Conservation (phyloP, 35 echinoderm and acorn worm species). For the Ptychodera flava region DNA sequence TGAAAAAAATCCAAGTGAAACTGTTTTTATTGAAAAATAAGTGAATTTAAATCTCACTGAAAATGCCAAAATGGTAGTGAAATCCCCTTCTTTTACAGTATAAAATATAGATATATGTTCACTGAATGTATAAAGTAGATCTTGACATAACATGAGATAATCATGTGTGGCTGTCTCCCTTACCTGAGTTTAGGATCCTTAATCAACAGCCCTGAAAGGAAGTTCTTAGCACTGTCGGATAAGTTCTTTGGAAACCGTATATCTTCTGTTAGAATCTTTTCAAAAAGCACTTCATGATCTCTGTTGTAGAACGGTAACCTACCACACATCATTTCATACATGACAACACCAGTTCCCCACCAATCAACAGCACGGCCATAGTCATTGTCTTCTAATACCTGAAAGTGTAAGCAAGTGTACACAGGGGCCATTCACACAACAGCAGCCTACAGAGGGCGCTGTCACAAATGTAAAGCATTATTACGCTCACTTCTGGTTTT, state of each 20-base stretch:
- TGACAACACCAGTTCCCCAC: constrained; percentile 98
- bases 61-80: no score
- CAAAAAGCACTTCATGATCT: constrained; percentile 94
- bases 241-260: constrained; percentile 81
- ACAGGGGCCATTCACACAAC: not conserved
- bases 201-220: constrained; percentile 63
- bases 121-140: no score
- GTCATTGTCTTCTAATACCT: constrained; percentile 97
- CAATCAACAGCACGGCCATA: constrained; percentile 97
- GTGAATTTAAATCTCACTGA: no score
- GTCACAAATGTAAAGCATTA: no score
- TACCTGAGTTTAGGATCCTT: constrained; percentile 90
- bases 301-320: constrained; percentile 90
- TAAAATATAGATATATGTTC: no score
- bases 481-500: no score
- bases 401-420: no score
- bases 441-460: not conserved
- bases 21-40: no score
- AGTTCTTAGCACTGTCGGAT: constrained; percentile 41
- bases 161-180: no score
- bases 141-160: no score
- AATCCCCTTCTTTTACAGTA: no score
- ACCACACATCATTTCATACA: constrained; percentile 99
- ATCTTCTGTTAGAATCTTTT: constrained; percentile 76
- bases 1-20: no score